These are phyloP conservation scores for Nesogale talazaci DNA, from an alignment of 2,113 vertebrate genomes.

Conservation along the genomic window DNA sequence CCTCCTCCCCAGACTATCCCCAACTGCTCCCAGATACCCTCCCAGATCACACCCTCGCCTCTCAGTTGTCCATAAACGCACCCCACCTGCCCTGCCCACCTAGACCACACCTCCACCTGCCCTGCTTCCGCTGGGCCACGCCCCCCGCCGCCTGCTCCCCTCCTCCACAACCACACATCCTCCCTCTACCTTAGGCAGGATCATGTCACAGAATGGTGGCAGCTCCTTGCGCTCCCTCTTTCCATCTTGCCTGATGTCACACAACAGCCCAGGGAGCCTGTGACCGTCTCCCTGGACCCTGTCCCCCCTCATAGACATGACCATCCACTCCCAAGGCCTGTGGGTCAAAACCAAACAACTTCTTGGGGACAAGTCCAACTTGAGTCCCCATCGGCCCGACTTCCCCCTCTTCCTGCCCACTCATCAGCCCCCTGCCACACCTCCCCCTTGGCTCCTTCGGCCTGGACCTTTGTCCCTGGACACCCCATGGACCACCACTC, in stretches of 20 bases:
- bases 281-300: background rate
- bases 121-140: background rate
- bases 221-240: too few relatives aligned
- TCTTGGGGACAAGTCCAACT: background rate
- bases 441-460: accelerated
- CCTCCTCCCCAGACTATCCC: too few relatives aligned
- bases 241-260: too few relatives aligned
- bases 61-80: too few relatives aligned
- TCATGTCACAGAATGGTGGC: too few relatives aligned
- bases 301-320: background rate
- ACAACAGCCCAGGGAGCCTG: background rate
- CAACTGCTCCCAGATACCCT: too few relatives aligned
- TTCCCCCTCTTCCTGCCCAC: background rate
- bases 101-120: background rate
- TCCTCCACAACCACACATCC: background rate
- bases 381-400: background rate
- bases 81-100: too few relatives aligned
- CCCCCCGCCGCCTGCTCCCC: accelerated
- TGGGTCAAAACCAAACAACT: background rate
- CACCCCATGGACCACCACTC: accelerated
- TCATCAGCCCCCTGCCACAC: too few relatives aligned
- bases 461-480: background rate
- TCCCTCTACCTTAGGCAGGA: too few relatives aligned
- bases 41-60: too few relatives aligned
- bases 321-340: background rate